Evolutionary conservation across 2,797 vertebrate genomes (phyloP).

Genomic region (Lithobates pipiens): DNA sequence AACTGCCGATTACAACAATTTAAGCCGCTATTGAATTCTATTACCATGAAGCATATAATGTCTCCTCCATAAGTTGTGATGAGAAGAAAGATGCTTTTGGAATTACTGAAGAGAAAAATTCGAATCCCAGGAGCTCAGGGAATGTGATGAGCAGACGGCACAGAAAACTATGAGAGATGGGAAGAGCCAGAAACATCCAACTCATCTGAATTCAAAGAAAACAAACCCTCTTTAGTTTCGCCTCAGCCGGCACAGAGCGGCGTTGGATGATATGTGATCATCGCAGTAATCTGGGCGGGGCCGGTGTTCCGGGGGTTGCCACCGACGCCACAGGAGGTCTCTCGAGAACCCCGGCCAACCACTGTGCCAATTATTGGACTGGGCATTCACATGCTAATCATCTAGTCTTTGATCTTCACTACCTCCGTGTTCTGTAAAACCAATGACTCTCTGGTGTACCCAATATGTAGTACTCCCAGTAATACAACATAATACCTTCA

Average conservation of each 20-base stretch:
- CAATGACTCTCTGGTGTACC: background rate
- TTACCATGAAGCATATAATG: conserved; percentile 42
- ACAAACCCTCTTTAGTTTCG: conserved; percentile 65
- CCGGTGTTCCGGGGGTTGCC: background rate
- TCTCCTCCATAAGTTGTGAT: conserved; percentile 55
- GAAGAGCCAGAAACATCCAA: background rate
- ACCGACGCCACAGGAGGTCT: conserved; percentile 40
- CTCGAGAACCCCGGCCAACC: background rate
- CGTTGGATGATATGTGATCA: background rate
- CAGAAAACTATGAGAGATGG: background rate
- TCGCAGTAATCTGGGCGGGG: background rate
- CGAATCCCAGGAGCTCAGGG: background rate
- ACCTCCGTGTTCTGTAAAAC: background rate
- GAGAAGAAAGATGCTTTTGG: conserved; percentile 17
- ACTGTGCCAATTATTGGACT: background rate
- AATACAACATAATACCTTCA: background rate
- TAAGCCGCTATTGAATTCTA: background rate
- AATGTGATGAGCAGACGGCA: background rate
- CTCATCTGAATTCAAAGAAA: conserved; percentile 59
- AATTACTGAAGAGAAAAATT: background rate
- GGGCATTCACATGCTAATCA: conserved; percentile 34
- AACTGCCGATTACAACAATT: background rate
- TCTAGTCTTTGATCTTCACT: conserved; percentile 20
- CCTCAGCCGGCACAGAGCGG: conserved; percentile 56
- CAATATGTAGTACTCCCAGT: background rate